Evolutionary conservation across 2,113 vertebrate genomes (phyloP).

Genomic region (Pygoscelis antarcticus): DNA sequence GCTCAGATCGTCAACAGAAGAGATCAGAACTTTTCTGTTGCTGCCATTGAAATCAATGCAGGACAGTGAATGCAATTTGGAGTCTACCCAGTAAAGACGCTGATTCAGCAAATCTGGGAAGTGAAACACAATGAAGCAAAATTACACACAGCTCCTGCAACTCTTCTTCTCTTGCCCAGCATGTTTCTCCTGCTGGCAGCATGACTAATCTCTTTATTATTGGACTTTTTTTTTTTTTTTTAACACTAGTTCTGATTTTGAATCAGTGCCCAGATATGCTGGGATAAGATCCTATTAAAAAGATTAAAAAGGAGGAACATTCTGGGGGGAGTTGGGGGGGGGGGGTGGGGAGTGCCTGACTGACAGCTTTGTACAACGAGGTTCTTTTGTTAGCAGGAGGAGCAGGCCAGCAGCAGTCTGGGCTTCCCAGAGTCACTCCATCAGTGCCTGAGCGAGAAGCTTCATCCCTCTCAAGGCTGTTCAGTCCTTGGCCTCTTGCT

Average conservation of each 20-base stretch:
- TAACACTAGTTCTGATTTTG: conserved; percentile 28
- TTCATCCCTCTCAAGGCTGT: not conserved
- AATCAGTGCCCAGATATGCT: conserved; percentile 47
- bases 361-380: not conserved
- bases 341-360: not conserved
- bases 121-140: conserved; percentile 45
- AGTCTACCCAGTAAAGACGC: conserved; percentile 98
- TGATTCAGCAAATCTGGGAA: conserved; percentile 90
- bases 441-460: not conserved
- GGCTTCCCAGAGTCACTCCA: not conserved
- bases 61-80: conserved; percentile 94
- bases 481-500: not conserved
- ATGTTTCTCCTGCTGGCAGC: conserved; percentile 31
- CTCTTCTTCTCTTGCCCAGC: conserved; percentile 5
- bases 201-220: conserved; percentile 57
- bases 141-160: conserved; percentile 31
- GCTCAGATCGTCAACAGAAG: conserved; percentile 86
- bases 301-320: conserved; percentile 36
- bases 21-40: conserved; percentile 92
- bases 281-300: conserved; percentile 37
- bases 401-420: not conserved
- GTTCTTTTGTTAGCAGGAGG: not conserved
- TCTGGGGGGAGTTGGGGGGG: not conserved
- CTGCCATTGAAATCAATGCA: conserved; percentile 91
- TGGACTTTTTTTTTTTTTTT: not conserved